Evolutionary conservation across 2,797 vertebrate species (phyloP).

Genomic region (Labeo calbasu): DNA sequence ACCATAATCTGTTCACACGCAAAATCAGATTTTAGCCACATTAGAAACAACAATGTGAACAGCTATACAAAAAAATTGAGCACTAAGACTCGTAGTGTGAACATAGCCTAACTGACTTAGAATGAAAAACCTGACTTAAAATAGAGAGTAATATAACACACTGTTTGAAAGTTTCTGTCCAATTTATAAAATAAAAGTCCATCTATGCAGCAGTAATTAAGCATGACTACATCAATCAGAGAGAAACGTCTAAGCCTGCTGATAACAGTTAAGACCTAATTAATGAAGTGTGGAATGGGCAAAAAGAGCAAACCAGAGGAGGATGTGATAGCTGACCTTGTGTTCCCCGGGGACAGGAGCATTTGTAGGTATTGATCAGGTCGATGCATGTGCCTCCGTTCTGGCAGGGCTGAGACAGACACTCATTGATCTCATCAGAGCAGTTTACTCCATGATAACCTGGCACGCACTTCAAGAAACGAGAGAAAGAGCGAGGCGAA

Average conservation of each 20-base stretch:
- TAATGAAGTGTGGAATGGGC: constrained; percentile 74
- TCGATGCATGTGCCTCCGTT: constrained; percentile 97
- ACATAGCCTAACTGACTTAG: background rate
- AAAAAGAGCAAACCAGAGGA: constrained; percentile 52
- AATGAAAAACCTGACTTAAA: background rate
- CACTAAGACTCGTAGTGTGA: too few relatives aligned
- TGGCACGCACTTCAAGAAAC: constrained; percentile 88
- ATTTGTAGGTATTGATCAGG: constrained; percentile 98
- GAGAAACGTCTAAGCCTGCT: constrained; percentile 59
- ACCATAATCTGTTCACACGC: too few relatives aligned
- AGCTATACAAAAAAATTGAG: too few relatives aligned
- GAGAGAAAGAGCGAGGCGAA: constrained; percentile 42
- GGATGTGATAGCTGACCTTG: constrained; percentile 86
- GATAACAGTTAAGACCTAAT: constrained; percentile 77
- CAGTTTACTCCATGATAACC: constrained; percentile 96
- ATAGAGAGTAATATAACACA: background rate
- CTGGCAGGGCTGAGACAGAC: constrained; percentile 93
- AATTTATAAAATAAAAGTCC: constrained; percentile 29
- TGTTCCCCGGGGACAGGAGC: constrained; percentile 95
- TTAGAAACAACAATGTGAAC: too few relatives aligned
- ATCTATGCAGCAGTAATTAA: constrained; percentile 37
- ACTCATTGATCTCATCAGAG: constrained; percentile 95
- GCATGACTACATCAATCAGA: constrained; percentile 49
- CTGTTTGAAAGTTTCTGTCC: background rate
- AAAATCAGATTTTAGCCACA: too few relatives aligned